Base-by-base conservation (phyloP, 2,888 invertebrate genomes). In the Scelioninae gen. 2 region DNA sequence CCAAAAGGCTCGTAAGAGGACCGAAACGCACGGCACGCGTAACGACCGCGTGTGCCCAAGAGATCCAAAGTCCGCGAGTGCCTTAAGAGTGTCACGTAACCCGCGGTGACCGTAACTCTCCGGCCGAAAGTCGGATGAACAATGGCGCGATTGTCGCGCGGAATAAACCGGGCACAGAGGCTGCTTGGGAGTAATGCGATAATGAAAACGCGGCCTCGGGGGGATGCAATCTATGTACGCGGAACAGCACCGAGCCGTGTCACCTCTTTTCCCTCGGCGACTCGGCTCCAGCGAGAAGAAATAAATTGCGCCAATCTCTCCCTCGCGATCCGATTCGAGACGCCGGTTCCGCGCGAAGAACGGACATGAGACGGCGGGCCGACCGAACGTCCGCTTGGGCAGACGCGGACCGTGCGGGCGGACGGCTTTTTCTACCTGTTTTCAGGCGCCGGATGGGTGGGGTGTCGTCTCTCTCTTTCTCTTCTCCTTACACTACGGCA, bases 21-120 rank as follows among this genome's bases (percentile, higher is more conserved):
- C 76, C 77, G 28, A 64, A 68, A 76, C 76, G 76, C 81, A 75
- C 77, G 74, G 79, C 76, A 75, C 79, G 73, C 77, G 45, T 77
- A 75, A 70, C 64, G 33, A 64, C 39, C 60, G 48, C 74, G 35
- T 13, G 16, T 35, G 25, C 53, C 53, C 55, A 48, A 11, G 48
- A 63, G 74, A 68, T 76, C 76, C 70, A 73, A 74, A 75, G 73
- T 73, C 75, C 69, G 68, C 63, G 73, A 77, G 63, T 75, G 53
- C 75, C 77, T 78, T 74, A 75, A 80, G 75, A 73, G 69, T 55
- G 61, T 64, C 74, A 45, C 55, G 41, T 67, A 67, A 67, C 67
- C n/a, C 31, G 48, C 39, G 58, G 65, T 65, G 72, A 73, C 55
- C 52, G 52, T 58, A 61, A 65, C 57, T 39, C 58, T 52, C 41